Conservation (phyloP, 2,113 vertebrate genomes). For the Strigops habroptila region DNA sequence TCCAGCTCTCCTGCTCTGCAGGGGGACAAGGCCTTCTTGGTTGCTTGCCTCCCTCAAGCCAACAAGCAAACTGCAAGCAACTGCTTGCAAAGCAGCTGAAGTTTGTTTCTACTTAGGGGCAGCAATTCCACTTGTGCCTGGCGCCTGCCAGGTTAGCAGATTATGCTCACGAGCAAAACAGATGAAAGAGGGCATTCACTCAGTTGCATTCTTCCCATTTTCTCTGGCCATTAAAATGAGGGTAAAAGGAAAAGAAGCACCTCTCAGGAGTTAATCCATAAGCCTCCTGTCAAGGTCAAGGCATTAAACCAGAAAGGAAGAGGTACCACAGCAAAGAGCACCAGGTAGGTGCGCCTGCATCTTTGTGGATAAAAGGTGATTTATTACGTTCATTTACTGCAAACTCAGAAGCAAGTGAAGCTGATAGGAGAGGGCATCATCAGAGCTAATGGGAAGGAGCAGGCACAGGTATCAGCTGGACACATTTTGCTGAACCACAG, state of each 20-base stretch:
- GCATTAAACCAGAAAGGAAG: not conserved
- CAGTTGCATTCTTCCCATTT: slow-evolving; percentile 48
- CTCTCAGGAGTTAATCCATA: not conserved
- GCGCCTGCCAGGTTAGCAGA: slow-evolving; percentile 40
- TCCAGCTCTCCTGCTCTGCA: not conserved
- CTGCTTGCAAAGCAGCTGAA: not conserved
- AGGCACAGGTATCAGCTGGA: not conserved
- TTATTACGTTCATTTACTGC: not conserved
- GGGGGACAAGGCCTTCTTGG: not conserved
- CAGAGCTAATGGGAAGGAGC: not conserved
- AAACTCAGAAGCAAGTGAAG: not conserved
- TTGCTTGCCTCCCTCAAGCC: not conserved
- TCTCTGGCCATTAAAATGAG: not conserved
- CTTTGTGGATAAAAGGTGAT: not conserved
- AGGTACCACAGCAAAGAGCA: not conserved
- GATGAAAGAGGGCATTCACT: slow-evolving; percentile 43
- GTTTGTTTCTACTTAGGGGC: not conserved
- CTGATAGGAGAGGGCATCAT: not conserved
- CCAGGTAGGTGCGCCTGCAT: not conserved
- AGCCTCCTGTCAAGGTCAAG: not conserved
- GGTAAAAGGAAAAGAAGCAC: not conserved
- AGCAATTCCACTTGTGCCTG: not conserved
- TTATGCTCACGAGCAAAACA: not conserved
- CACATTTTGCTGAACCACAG: not conserved
- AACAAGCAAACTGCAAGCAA: not conserved